These are phyloP conservation scores for Saimiri boliviensis DNA, from an alignment of 2,113 vertebrate genomes.

Conservation along the genomic window DNA sequence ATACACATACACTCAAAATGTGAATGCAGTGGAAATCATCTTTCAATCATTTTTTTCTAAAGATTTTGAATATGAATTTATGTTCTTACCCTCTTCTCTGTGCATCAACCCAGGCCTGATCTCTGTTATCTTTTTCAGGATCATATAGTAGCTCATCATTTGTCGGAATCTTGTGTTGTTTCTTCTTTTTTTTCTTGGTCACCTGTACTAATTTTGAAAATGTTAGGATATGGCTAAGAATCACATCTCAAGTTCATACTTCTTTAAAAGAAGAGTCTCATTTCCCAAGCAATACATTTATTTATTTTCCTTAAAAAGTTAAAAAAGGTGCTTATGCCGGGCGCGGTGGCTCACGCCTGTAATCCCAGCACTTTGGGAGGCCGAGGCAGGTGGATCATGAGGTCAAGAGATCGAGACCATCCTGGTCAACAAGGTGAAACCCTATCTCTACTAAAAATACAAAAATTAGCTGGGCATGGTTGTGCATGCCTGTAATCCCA, in stretches of 20 bases:
- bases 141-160: conserved; percentile 97
- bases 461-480: too few relatives aligned
- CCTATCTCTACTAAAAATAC: too few relatives aligned
- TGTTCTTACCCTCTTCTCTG: conserved; percentile 88
- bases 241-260: not conserved
- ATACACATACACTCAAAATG: not conserved
- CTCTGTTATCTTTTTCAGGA: conserved; percentile 93
- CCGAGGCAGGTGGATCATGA: too few relatives aligned
- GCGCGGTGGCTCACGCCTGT: too few relatives aligned
- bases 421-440: too few relatives aligned
- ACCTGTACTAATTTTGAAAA: conserved; percentile 82
- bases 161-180: conserved; percentile 86
- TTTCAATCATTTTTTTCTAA: conserved; percentile 14
- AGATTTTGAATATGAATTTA: conserved; percentile 25
- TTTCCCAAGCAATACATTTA: not conserved
- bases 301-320: not conserved
- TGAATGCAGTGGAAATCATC: not conserved
- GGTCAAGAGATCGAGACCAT: too few relatives aligned
- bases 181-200: conserved; percentile 80
- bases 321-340: too few relatives aligned
- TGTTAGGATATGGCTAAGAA: conserved; percentile 41
- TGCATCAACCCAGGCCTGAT: conserved; percentile 97
- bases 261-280: conserved; percentile 16
- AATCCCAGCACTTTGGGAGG: too few relatives aligned
- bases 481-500: too few relatives aligned